phyloP scores from a whole-genome alignment of 1,140 invertebrate genomes.

The Holcopasites calliopsidis region DNA sequence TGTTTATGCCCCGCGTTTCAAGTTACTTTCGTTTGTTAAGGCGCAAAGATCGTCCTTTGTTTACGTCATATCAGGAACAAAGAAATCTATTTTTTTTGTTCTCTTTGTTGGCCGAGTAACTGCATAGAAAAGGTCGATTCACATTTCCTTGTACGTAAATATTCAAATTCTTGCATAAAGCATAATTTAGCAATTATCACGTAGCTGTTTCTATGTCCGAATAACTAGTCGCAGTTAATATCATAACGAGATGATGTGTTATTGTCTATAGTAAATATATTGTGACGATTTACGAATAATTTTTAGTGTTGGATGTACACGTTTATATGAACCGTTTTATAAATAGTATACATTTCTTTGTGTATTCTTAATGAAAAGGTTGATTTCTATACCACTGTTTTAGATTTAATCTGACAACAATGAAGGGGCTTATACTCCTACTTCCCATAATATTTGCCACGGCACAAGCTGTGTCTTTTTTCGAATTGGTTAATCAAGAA shows the following conservation, averaged over 20 bases:
- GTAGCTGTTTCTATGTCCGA: background rate
- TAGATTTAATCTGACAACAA: slow-evolving; percentile 47
- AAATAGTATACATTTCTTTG: too few species aligned
- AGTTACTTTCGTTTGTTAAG: too few species aligned
- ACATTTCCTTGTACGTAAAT: background rate
- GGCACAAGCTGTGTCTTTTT: slow-evolving; percentile 83
- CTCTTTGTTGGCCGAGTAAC: background rate
- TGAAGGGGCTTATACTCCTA: slow-evolving; percentile 79
- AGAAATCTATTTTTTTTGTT: background rate
- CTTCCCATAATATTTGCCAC: slow-evolving; percentile 77
- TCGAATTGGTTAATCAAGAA: slow-evolving; percentile 86
- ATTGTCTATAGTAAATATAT: background rate
- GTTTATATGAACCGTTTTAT: too few species aligned
- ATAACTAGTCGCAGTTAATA: too few species aligned
- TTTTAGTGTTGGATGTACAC: too few species aligned
- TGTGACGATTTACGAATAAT: background rate
- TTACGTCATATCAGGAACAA: background rate
- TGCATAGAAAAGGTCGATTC: background rate
- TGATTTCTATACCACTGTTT: slow-evolving; percentile 15
- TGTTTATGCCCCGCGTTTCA: too few species aligned
- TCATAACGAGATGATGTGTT: too few species aligned
- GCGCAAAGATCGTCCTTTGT: background rate
- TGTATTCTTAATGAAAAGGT: too few species aligned
- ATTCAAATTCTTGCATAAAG: background rate
- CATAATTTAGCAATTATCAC: background rate